These are phyloP conservation scores for Lucifuga dentata DNA, from an alignment of 2,113 vertebrate genomes.

Conservation along the genomic window DNA sequence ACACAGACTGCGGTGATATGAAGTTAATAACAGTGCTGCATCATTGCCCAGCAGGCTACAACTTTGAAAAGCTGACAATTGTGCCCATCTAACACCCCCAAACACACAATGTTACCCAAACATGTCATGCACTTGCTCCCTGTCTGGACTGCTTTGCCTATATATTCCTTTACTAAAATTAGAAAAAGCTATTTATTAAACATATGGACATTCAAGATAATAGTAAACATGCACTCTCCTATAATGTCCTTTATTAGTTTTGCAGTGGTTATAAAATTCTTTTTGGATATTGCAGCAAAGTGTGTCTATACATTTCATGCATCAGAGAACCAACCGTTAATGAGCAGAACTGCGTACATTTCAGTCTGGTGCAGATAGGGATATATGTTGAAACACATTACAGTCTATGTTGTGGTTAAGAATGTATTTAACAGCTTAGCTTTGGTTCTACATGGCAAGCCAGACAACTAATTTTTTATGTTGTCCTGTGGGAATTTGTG, in stretches of 20 bases:
- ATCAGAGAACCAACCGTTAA: too few relatives aligned
- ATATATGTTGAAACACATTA: too few relatives aligned
- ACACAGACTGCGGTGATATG: conserved; percentile 53
- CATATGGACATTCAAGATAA: too few relatives aligned
- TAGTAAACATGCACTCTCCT: too few relatives aligned
- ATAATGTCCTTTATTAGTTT: too few relatives aligned
- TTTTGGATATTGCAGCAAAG: too few relatives aligned
- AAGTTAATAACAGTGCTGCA: conserved; percentile 75
- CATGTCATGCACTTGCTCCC: background rate
- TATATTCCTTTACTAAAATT: background rate
- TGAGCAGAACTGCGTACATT: too few relatives aligned
- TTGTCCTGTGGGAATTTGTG: background rate
- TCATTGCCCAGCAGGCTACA: conserved; percentile 69
- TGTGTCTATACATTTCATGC: too few relatives aligned
- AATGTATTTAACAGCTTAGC: background rate
- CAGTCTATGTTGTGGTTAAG: background rate
- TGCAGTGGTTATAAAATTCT: too few relatives aligned
- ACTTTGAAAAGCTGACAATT: conserved; percentile 51
- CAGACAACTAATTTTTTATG: background rate
- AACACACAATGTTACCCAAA: conserved; percentile 1
- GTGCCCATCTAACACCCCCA: conserved; percentile 11
- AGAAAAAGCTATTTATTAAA: too few relatives aligned
- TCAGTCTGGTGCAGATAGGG: too few relatives aligned
- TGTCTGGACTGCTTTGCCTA: background rate
- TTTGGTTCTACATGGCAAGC: background rate